Conservation (phyloP, 2,797 vertebrate genomes). For the Sebastes wilsoni region DNA sequence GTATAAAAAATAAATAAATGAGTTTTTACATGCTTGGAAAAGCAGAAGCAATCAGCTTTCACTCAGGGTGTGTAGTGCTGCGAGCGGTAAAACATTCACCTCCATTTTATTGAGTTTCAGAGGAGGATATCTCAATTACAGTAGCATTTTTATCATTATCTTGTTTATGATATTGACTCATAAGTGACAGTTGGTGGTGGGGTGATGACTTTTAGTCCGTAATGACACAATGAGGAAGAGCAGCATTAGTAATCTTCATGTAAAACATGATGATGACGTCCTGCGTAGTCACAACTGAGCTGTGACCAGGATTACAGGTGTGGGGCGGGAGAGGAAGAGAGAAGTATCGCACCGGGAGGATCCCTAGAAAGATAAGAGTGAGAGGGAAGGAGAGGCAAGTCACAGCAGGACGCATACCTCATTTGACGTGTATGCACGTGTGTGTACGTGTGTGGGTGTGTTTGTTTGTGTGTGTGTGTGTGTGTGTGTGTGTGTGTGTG, state of each 20-base stretch:
- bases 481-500: too few species aligned
- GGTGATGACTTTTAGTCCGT: not conserved
- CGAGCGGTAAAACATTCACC: not conserved
- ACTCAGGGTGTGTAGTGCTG: not conserved
- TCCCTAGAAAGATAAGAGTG: slow-evolving; percentile 15
- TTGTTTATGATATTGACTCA: too few species aligned
- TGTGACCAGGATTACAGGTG: not conserved
- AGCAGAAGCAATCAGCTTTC: not conserved
- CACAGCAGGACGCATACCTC: slow-evolving; percentile 41
- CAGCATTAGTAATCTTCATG: not conserved
- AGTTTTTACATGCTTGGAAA: not conserved
- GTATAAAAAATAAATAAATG: not conserved
- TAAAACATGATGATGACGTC: not conserved
- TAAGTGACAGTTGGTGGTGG: not conserved
- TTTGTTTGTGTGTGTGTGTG: not conserved
- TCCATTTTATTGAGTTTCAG: not conserved
- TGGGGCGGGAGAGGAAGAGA: not conserved
- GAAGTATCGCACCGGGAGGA: not conserved
- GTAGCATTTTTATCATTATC: too few species aligned
- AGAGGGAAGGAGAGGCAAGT: slow-evolving; percentile 57
- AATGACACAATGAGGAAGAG: slow-evolving; percentile 13
- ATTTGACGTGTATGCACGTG: not conserved
- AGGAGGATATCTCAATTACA: not conserved
- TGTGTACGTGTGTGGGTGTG: not conserved
- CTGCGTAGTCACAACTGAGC: not conserved